Evolutionary conservation across 2,888 invertebrate species (phyloP), one percentile per base, ranked within the genome.

Genomic region (Ligdia adustata): DNA sequence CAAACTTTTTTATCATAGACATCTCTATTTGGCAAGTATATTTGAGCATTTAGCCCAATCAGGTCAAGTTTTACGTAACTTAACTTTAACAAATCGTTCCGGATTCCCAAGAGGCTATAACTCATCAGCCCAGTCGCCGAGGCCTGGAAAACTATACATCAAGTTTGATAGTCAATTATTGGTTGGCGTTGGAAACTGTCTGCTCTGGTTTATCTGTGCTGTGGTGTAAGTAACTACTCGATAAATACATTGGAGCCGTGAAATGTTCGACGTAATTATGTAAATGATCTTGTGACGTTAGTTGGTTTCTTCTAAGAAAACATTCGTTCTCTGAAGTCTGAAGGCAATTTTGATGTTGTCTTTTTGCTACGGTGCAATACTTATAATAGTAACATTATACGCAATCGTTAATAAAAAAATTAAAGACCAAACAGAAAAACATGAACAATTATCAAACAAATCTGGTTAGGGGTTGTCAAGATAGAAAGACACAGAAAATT

Each of bases 91-190:
- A 73, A 76, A 83, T 74, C 72, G 73, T 67, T 68, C 66, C 61
- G 58, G 62, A 63, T 72, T 80, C 84, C 74, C 78, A 55, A 52
- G 75, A 72, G 80, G 58, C 77, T 64, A 84, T 88, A 86, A 83
- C 79, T 87, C 82, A 86, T 79, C 77, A 48, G 39, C 35, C 24
- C 35, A 22, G 41, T 28, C 12, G 18, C 32, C 14, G 52, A 53
- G 48, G 76, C 35, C n/a, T 47, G 41, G 37, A 31, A 47, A 48
- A 75, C 85, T 77, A 85, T 88, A 84, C 79, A 84, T 88, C 83
- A 88, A 82, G 72, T 86, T 86, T 85, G 86, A 86, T 87, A 84
- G 87, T 87, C 86, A 86, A 87, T 89, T 88, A 88, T 88, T 83
- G 82, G 80, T 86, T 72, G 79, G 81, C 74, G 73, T 79, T 79